Conservation (phyloP, 2,797 vertebrate species). For the Nothura maculosa region DNA sequence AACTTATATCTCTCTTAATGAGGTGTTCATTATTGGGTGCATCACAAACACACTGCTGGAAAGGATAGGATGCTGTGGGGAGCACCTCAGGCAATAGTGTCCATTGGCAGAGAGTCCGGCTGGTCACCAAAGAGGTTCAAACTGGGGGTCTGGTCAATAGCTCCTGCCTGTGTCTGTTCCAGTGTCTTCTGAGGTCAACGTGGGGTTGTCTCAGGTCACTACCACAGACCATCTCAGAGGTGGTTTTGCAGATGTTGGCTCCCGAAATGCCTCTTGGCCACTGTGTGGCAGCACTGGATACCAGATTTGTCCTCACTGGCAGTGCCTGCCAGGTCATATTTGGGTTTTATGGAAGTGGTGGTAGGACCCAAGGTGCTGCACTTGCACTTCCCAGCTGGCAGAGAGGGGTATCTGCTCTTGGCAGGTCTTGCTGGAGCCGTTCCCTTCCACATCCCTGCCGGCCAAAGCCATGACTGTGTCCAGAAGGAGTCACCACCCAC, state of each 20-base stretch:
- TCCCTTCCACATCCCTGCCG: neutral
- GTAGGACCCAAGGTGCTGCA: neutral
- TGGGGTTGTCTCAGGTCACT: neutral
- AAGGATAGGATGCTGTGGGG: neutral
- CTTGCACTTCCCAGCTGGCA: neutral
- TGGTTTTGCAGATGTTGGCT: neutral
- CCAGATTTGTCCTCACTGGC: neutral
- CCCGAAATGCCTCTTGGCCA: constrained; percentile 35
- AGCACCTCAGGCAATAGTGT: neutral
- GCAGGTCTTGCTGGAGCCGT: neutral
- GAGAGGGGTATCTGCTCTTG: neutral
- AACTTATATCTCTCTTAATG: neutral
- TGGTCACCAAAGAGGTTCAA: neutral
- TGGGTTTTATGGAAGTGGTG: neutral
- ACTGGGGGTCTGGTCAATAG: neutral
- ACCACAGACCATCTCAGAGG: neutral
- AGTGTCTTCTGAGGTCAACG: neutral
- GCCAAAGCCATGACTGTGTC: neutral
- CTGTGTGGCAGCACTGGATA: constrained; percentile 66
- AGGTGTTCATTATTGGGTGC: accelerated
- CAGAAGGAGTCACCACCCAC: neutral
- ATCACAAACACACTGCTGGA: neutral
- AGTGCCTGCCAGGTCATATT: neutral
- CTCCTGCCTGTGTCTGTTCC: neutral
- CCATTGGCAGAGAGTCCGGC: neutral